Evolutionary conservation across 2,888 invertebrate genomes (phyloP).

Genomic region (Kryphioiulus occultus): DNA sequence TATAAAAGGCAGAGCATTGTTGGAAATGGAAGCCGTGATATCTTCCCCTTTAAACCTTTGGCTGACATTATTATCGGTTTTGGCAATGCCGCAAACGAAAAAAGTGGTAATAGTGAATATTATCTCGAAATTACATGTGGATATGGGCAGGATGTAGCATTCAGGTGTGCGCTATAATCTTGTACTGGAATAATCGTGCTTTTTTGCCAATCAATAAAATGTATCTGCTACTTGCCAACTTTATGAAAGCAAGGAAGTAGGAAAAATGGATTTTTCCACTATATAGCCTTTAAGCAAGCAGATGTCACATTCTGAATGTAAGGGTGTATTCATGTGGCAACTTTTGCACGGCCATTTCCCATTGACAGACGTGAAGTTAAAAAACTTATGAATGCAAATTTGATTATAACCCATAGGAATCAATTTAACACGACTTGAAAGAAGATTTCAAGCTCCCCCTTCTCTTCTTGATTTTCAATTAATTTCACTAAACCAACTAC

Average conservation of each 20-base stretch:
- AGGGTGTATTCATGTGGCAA: background rate
- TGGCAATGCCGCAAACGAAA: background rate
- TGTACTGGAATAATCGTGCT: background rate
- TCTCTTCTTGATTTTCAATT: too few species aligned
- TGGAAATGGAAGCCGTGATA: background rate
- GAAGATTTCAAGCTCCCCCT: too few species aligned
- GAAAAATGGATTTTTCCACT: background rate
- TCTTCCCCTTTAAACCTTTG: background rate
- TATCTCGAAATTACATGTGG: slow-evolving; percentile 22
- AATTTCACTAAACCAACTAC: too few species aligned
- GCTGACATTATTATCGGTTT: background rate
- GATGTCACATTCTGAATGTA: background rate
- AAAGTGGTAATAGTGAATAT: background rate
- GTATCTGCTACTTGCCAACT: background rate
- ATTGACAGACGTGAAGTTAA: background rate
- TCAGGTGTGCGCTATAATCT: background rate
- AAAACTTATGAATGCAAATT: background rate
- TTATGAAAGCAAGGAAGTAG: background rate
- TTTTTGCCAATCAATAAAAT: slow-evolving; percentile 2
- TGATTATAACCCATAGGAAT: background rate
- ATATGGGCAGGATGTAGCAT: background rate
- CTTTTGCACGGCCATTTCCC: background rate
- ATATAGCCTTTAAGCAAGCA: background rate
- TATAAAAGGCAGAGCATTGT: background rate
- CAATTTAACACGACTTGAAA: too few species aligned